Conservation (phyloP, 2,113 vertebrate species). For the Gallinago media region DNA sequence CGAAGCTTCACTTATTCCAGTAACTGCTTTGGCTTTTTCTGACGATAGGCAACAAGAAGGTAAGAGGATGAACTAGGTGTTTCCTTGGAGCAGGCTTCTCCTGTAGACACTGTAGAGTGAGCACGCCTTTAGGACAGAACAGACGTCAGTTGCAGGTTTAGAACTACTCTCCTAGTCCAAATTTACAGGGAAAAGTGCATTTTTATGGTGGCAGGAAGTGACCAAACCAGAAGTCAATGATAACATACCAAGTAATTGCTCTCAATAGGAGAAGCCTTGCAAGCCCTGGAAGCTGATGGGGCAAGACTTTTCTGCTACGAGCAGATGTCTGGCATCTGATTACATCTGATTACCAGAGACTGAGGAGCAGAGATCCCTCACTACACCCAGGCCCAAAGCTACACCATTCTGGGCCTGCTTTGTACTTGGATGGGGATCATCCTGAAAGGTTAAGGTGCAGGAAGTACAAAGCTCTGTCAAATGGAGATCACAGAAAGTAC, state of each 20-base stretch:
- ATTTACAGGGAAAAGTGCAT: neutral
- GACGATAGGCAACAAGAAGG: neutral
- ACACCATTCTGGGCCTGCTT: neutral
- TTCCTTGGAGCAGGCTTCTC: neutral
- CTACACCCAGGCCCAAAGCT: neutral
- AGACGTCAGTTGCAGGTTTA: neutral
- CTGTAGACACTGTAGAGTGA: neutral
- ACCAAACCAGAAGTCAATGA: neutral
- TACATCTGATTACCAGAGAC: neutral
- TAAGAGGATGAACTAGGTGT: neutral
- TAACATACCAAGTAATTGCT: neutral
- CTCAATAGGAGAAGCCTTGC: neutral
- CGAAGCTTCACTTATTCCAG: neutral
- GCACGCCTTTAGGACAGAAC: neutral
- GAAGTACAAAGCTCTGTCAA: neutral
- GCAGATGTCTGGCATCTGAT: neutral
- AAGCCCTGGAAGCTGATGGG: neutral
- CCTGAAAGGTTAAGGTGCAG: neutral
- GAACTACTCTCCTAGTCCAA: neutral
- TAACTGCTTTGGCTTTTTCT: neutral
- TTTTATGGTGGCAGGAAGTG: neutral
- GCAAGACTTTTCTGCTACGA: neutral
- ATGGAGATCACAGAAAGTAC: neutral
- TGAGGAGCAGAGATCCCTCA: neutral
- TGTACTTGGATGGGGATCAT: neutral